Percentiles rank a stretch among this genome's conserved stretches.
Evolutionary conservation across 2,113 vertebrate genomes (phyloP).

Genomic region (Actenoides lindsayi): DNA sequence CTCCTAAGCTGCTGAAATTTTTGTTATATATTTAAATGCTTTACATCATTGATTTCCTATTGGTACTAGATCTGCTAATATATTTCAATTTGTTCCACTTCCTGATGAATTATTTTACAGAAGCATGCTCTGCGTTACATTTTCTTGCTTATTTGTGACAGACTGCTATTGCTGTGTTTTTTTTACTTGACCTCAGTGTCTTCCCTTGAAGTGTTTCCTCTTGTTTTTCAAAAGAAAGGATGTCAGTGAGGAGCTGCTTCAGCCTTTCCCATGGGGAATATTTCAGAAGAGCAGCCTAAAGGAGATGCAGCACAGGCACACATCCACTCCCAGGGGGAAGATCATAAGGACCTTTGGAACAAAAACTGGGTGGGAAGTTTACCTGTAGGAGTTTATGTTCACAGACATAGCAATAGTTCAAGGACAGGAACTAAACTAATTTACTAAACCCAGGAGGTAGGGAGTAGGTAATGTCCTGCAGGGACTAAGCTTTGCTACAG

Average conservation of each 20-base stretch:
- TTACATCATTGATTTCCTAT: neutral
- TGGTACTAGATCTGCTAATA: neutral
- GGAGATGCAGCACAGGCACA: neutral
- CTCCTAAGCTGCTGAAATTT: neutral
- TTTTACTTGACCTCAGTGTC: neutral
- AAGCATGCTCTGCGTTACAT: neutral
- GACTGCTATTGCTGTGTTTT: neutral
- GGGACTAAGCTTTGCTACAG: neutral
- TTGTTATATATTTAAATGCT: neutral
- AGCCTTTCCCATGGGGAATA: neutral
- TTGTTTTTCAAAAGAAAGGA: conserved; percentile 1
- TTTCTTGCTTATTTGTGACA: neutral
- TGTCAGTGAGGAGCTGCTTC: neutral
- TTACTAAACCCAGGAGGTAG: neutral
- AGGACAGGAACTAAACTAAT: neutral
- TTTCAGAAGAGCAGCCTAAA: neutral
- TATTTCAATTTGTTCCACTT: conserved; percentile 17
- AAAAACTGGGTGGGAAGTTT: neutral
- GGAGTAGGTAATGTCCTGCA: neutral
- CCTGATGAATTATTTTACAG: neutral
- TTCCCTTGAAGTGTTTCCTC: neutral
- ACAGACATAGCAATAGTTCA: neutral
- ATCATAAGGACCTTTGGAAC: neutral
- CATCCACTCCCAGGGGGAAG: neutral
- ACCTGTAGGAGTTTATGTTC: neutral